Conservation (phyloP, 1,140 invertebrate species). For the Euwallacea fornicatus region DNA sequence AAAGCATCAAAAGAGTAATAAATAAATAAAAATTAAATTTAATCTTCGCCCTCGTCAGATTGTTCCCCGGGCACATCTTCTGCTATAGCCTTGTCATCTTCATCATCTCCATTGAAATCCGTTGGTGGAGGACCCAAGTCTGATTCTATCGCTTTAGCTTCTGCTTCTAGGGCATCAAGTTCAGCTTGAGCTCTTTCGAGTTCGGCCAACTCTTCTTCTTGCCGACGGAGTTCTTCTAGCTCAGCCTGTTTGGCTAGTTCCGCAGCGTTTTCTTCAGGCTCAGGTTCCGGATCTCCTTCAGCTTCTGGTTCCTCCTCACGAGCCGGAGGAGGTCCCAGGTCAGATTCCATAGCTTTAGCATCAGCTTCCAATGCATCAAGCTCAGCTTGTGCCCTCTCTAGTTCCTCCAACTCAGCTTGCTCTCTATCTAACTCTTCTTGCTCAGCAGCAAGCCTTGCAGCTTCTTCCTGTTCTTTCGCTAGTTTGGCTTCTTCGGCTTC, state of each 20-base stretch:
- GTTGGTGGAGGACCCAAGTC: conserved; percentile 39
- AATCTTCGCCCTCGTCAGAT: conserved; percentile 48
- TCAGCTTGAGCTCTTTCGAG: conserved; percentile 40
- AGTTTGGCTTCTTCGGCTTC: conserved; percentile 56
- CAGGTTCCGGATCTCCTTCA: conserved; percentile 45
- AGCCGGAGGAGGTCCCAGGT: conserved; percentile 48
- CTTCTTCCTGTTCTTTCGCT: conserved; percentile 59
- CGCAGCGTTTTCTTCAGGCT: conserved; percentile 41
- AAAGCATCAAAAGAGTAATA: conserved; percentile 38
- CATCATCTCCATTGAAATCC: conserved; percentile 48
- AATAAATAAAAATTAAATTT: conserved; percentile 37
- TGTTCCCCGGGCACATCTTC: conserved; percentile 42
- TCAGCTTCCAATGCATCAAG: conserved; percentile 45
- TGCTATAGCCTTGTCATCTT: conserved; percentile 41
- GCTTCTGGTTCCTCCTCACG: conserved; percentile 52
- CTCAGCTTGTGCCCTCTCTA: conserved; percentile 45
- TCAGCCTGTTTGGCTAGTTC: conserved; percentile 54
- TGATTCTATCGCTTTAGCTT: conserved; percentile 39
- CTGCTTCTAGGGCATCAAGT: conserved; percentile 38
- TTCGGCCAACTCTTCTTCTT: conserved; percentile 39
- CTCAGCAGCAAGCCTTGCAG: conserved; percentile 59
- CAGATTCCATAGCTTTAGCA: conserved; percentile 50
- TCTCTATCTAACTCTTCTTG: conserved; percentile 60
- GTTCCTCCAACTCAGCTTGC: conserved; percentile 59
- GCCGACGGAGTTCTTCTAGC: conserved; percentile 32